These are phyloP conservation scores for Cyanoliseus patagonus DNA, from an alignment of 2,113 vertebrate species.

Conservation along the genomic window DNA sequence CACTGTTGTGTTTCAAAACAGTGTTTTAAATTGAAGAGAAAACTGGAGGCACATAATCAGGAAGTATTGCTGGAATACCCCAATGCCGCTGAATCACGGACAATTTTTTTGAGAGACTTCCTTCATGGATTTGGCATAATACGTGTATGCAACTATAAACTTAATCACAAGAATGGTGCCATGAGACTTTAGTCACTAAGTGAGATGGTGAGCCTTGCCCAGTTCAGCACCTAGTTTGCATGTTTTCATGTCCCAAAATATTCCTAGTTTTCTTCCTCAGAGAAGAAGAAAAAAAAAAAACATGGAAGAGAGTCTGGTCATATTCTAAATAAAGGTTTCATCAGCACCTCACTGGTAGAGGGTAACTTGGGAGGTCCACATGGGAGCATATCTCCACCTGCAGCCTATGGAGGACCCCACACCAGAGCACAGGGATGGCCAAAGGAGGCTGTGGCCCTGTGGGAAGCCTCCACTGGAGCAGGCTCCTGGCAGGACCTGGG, in stretches of 20 bases:
- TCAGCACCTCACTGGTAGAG: background rate
- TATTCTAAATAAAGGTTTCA: background rate
- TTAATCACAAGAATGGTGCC: background rate
- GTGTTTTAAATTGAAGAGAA: background rate
- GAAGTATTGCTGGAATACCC: background rate
- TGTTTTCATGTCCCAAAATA: background rate
- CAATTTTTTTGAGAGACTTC: background rate
- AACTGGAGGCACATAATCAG: background rate
- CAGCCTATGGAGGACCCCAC: background rate
- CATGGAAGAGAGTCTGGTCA: background rate
- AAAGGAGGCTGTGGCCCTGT: too few species aligned
- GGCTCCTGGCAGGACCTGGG: background rate
- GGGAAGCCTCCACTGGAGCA: rapidly evolving
- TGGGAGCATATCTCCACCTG: background rate
- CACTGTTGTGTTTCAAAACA: background rate
- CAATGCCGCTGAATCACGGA: background rate
- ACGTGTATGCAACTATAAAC: too few species aligned
- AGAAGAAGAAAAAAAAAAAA: background rate
- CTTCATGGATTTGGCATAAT: background rate
- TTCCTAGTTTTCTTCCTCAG: background rate
- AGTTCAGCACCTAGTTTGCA: background rate
- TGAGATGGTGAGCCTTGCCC: background rate
- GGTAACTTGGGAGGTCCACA: background rate
- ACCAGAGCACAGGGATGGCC: background rate
- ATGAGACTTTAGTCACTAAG: background rate